phyloP scores from a whole-genome alignment of 1,140 invertebrate genomes.

The Gonatopus flavifemur region DNA sequence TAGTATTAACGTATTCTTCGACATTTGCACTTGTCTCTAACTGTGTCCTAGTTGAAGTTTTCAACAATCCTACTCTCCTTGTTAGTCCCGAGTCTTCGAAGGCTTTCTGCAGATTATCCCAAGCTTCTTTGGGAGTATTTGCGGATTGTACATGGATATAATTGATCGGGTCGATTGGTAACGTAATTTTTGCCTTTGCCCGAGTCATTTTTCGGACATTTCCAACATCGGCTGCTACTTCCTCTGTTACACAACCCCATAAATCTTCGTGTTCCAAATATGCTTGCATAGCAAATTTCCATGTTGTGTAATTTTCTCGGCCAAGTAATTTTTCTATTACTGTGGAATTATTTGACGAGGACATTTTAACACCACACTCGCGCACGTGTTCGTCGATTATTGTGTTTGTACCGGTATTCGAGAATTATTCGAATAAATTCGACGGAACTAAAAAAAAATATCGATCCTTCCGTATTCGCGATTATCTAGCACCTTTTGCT shows the following conservation, averaged over 20 bases:
- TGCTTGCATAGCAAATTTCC: constrained; percentile 36
- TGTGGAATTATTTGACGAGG: too few species aligned
- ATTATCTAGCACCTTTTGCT: too few species aligned
- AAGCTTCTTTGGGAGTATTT: neutral
- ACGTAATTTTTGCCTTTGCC: neutral
- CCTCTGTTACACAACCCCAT: constrained; percentile 2
- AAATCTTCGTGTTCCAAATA: constrained; percentile 35
- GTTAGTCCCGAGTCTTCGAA: neutral
- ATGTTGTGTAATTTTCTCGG: constrained; percentile 33
- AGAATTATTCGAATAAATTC: too few species aligned
- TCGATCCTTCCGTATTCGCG: too few species aligned
- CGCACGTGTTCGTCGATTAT: too few species aligned
- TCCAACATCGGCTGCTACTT: neutral
- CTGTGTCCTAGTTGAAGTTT: neutral
- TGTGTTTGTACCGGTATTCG: too few species aligned
- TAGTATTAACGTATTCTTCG: neutral
- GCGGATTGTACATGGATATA: neutral
- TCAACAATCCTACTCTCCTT: neutral
- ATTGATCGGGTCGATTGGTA: neutral
- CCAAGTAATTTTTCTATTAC: constrained; percentile 32
- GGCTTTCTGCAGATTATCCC: neutral
- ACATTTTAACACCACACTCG: too few species aligned
- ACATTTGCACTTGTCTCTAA: neutral
- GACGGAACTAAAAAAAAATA: too few species aligned
- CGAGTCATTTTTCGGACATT: neutral